These are phyloP conservation scores for Ophion ventricosus DNA, from an alignment of 2,888 invertebrate species.

Conservation along the genomic window DNA sequence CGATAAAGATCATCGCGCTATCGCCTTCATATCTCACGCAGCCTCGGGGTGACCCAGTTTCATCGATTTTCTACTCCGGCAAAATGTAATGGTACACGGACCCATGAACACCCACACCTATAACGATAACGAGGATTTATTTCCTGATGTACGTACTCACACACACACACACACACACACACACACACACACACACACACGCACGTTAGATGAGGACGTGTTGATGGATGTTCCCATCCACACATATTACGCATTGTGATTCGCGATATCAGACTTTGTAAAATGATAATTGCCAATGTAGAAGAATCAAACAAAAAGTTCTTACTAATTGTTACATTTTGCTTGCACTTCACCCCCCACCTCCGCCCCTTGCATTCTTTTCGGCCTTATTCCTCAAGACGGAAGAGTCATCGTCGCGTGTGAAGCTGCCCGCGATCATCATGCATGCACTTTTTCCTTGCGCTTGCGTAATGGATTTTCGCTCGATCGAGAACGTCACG, in stretches of 20 bases:
- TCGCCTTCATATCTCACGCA: conserved; percentile 56
- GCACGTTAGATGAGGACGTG: too few species aligned
- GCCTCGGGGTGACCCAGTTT: conserved; percentile 55
- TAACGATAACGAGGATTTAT: not conserved
- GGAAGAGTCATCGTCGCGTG: not conserved
- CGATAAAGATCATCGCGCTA: conserved; percentile 60
- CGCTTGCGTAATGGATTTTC: not conserved
- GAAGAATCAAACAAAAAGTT: not conserved
- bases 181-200: too few species aligned
- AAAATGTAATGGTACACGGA: not conserved
- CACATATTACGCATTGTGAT: too few species aligned
- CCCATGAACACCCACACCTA: not conserved
- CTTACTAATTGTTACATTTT: not conserved
- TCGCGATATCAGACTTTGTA: too few species aligned
- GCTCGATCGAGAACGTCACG: not conserved
- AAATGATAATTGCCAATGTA: too few species aligned
- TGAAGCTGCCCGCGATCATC: not conserved
- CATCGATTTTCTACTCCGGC: conserved; percentile 12
- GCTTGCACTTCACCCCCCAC: not conserved
- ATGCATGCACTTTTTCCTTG: not conserved
- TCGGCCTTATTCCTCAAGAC: not conserved
- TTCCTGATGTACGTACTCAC: not conserved
- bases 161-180: too few species aligned
- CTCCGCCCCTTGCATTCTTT: not conserved
- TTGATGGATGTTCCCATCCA: too few species aligned